Base-by-base conservation (phyloP, 2,113 vertebrate genomes). In the Acrocephalus arundinaceus region DNA sequence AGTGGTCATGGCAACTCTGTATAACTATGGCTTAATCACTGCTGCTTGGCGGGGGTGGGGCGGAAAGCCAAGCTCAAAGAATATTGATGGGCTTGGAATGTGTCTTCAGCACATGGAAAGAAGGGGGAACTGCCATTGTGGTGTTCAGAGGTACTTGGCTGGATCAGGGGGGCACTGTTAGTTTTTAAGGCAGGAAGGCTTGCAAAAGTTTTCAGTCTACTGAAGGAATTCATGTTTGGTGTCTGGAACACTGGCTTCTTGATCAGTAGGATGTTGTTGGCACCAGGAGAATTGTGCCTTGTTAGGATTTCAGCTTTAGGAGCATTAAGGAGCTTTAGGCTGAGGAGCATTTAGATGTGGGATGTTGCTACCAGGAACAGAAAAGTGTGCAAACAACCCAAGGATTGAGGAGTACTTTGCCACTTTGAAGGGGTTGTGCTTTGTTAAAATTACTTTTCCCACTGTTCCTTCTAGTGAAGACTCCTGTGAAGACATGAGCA, bases 401-500 rank as follows among this genome's bases (percentile, higher is more conserved):
- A 9, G 51, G 25, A 2, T 5, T 51, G 74, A 62, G 31, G 76
- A 70, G 41, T 33, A 2, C 14, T 76, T 74, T 16, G 51, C 57
- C 16, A 7, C 21, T 67, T 78, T 39, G 5, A 25, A 48, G 41
- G 61, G 35, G 1, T 9, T 81, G 24, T 57, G 52, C 80, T 85
- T 30, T 86, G 57, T 87, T 30, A 27, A 78, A 83, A 66, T 59
- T 25, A 82, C 49, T 18, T 80, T 58, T 76, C 79, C 28, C 80
- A 3, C 78, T 83, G 13, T 93, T 92, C 51, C 37, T 85, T 96
- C 45, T 91, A 99, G 99, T 61, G 99, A 99, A 94, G 99, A 99
- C 91, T 99, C 98, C 3, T 98, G 98, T 70, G 99, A 99, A 97
- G 99, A 99, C 54, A 97, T 98, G 98, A 99, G 99, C 80, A 99